Evolutionary conservation across 2,797 vertebrate species (phyloP).

Genomic region (Oreortyx pictus): DNA sequence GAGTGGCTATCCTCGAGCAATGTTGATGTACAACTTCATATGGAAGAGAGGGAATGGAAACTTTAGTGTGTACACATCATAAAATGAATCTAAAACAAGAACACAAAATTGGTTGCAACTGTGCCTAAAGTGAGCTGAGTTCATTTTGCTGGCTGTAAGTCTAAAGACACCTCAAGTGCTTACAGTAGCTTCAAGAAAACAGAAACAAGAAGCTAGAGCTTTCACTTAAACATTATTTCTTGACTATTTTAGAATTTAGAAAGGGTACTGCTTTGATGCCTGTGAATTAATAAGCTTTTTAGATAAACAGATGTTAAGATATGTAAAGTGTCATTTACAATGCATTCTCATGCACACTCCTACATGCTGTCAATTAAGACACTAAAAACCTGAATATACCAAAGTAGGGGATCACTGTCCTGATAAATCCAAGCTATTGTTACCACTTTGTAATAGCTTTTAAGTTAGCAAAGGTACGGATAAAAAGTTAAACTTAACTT

Average conservation of each 20-base stretch:
- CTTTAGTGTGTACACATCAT: background rate
- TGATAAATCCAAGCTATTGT: background rate
- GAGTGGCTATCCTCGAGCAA: background rate
- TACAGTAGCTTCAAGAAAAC: background rate
- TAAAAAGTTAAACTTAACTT: background rate
- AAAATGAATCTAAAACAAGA: background rate
- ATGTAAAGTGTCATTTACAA: background rate
- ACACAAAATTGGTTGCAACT: background rate
- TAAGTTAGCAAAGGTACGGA: background rate
- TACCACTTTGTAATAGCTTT: background rate
- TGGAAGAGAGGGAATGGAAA: background rate
- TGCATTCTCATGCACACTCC: background rate
- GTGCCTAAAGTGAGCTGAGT: background rate
- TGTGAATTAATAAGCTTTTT: constrained; percentile 7
- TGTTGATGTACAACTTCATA: background rate
- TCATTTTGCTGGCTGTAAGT: background rate
- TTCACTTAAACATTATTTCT: background rate
- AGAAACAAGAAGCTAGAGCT: background rate
- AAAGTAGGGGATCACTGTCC: background rate
- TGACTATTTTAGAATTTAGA: background rate
- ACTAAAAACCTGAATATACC: background rate
- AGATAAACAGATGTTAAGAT: constrained; percentile 16
- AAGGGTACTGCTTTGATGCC: background rate
- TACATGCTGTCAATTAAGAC: background rate
- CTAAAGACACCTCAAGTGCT: background rate